Percentiles rank a stretch among this genome's conserved stretches.
These are phyloP conservation scores for Eupsittula cactorum DNA, from an alignment of 2,113 vertebrate species.

Conservation along the genomic window DNA sequence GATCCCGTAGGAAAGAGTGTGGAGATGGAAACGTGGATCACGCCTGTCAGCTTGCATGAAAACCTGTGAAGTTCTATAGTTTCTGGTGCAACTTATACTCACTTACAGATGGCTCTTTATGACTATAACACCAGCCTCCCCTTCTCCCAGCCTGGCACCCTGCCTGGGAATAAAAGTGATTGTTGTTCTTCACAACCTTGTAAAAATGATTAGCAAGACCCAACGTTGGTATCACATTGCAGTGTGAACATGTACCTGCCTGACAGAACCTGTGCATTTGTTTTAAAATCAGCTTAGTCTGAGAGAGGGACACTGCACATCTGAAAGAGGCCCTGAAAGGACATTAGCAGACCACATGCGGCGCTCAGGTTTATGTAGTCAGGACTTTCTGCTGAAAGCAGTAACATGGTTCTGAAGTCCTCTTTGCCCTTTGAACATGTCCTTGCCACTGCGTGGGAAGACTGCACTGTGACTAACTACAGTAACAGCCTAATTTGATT, in stretches of 20 bases:
- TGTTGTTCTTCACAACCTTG: background rate
- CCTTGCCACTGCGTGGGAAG: background rate
- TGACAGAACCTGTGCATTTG: background rate
- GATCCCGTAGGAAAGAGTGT: background rate
- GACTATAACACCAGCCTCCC: background rate
- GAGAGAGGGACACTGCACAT: background rate
- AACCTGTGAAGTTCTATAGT: background rate
- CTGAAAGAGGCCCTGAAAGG: background rate
- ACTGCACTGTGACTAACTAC: background rate
- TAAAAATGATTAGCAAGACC: background rate
- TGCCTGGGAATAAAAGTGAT: background rate
- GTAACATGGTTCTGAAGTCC: background rate
- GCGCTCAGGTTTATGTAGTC: background rate
- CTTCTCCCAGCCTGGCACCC: background rate
- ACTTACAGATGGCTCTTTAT: background rate
- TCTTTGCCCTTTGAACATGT: background rate
- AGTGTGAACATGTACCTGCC: background rate
- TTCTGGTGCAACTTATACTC: background rate
- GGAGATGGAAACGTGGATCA: background rate
- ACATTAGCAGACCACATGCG: background rate
- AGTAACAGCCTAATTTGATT: background rate
- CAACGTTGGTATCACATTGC: background rate
- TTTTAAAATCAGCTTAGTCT: background rate
- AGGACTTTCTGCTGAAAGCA: background rate
- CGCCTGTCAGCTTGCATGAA: background rate